A percentile compares a stretch with the other conserved stretches of the same genome.
These are phyloP conservation scores for Drosophila nigricruria DNA, from an alignment of 2,888 invertebrate genomes.

Conservation along the genomic window DNA sequence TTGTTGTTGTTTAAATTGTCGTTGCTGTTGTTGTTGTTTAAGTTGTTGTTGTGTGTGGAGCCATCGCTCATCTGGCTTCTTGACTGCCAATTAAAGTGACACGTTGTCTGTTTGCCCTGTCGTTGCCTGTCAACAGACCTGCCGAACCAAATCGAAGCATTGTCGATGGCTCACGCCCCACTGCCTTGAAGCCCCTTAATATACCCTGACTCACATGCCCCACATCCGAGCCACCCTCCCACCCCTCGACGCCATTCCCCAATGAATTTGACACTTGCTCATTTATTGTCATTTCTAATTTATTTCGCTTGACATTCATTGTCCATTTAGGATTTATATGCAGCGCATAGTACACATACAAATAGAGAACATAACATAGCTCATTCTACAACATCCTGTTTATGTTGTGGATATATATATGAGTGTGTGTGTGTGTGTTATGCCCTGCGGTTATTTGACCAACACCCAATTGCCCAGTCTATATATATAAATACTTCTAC, in stretches of 20 bases:
- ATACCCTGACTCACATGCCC: constrained; percentile 1
- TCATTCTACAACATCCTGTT: constrained; percentile 45
- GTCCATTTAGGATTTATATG: constrained; percentile 79
- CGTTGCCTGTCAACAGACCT: constrained; percentile 62
- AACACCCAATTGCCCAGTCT: constrained; percentile 29
- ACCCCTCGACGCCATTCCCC: constrained; percentile 10
- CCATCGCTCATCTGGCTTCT: constrained; percentile 47
- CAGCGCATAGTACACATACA: constrained; percentile 46
- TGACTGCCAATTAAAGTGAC: constrained; percentile 71
- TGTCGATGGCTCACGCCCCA: constrained; percentile 18
- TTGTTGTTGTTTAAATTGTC: neutral
- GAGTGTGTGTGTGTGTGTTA: constrained; percentile 9
- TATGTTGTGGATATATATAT: constrained; percentile 1
- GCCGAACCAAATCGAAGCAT: constrained; percentile 34
- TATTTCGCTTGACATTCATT: constrained; percentile 78
- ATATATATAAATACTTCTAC: neutral
- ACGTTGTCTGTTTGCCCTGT: constrained; percentile 65
- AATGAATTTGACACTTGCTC: constrained; percentile 65
- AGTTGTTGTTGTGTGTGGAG: constrained; percentile 20
- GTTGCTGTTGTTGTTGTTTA: constrained; percentile 1
- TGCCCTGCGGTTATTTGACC: constrained; percentile 44
- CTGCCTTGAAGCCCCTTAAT: constrained; percentile 2
- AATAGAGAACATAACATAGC: constrained; percentile 29
- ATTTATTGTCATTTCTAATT: constrained; percentile 81
- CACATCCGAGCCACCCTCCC: neutral